These are phyloP conservation scores for Nemotelus nigrinus DNA, from an alignment of 2,888 invertebrate species.

Conservation along the genomic window DNA sequence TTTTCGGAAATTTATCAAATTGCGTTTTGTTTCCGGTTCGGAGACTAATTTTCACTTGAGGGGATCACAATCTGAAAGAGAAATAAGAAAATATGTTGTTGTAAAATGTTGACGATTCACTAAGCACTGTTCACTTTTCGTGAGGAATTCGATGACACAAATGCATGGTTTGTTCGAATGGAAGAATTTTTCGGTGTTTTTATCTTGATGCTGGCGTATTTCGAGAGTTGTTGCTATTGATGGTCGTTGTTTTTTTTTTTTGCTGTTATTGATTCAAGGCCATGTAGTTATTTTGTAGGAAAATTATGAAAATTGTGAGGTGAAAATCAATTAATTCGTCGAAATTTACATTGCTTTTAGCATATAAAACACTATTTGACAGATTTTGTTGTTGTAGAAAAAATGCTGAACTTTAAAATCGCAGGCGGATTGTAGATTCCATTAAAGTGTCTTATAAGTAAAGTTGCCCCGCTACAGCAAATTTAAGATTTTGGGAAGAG, in stretches of 20 bases:
- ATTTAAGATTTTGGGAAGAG: no score
- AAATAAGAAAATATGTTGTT: constrained; percentile 8
- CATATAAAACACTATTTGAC: no score
- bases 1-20: background rate
- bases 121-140: background rate
- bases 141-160: background rate
- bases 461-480: no score
- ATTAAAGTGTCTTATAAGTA: no score
- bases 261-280: constrained; percentile 39
- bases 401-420: no score
- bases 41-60: background rate
- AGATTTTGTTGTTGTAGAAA: no score
- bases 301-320: no score
- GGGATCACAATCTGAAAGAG: constrained; percentile 43
- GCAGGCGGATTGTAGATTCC: no score
- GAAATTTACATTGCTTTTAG: no score
- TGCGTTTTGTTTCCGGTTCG: constrained; percentile 16
- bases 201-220: background rate
- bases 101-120: background rate
- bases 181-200: background rate
- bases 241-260: background rate
- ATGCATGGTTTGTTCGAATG: constrained; percentile 13
- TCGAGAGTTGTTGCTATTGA: background rate
- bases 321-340: no score
- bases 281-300: background rate